phyloP scores from a whole-genome alignment of 2,113 vertebrate genomes.

The Eolophus roseicapilla region DNA sequence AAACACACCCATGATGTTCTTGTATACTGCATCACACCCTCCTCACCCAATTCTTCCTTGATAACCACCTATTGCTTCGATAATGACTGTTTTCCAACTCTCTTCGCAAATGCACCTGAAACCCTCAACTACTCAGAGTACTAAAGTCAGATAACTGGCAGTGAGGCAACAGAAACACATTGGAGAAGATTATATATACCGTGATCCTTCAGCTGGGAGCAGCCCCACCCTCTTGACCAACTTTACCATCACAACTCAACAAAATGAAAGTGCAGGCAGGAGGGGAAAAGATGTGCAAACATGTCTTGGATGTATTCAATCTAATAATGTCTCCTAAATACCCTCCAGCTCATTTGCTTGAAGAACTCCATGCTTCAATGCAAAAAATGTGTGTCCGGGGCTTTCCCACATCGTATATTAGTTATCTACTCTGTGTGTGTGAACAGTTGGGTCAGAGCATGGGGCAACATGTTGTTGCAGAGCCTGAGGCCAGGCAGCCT shows the following conservation, averaged over 20 bases:
- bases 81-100: not conserved
- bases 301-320: too few species aligned
- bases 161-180: not conserved
- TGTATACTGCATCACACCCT: not conserved
- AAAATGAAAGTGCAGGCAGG: not conserved
- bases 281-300: not conserved
- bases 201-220: not conserved
- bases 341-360: not conserved
- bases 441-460: not conserved
- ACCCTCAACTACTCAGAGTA: fast-evolving
- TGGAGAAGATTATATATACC: not conserved
- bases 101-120: not conserved
- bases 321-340: not conserved
- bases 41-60: not conserved
- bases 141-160: not conserved
- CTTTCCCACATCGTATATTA: not conserved
- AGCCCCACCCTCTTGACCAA: not conserved
- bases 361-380: not conserved
- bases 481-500: not conserved
- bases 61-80: not conserved
- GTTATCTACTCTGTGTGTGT: not conserved
- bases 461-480: fast-evolving
- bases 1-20: not conserved
- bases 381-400: not conserved
- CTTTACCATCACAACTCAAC: not conserved